Evolutionary conservation across 2,888 invertebrate genomes (phyloP).

Genomic region (Nomada hirtipes): DNA sequence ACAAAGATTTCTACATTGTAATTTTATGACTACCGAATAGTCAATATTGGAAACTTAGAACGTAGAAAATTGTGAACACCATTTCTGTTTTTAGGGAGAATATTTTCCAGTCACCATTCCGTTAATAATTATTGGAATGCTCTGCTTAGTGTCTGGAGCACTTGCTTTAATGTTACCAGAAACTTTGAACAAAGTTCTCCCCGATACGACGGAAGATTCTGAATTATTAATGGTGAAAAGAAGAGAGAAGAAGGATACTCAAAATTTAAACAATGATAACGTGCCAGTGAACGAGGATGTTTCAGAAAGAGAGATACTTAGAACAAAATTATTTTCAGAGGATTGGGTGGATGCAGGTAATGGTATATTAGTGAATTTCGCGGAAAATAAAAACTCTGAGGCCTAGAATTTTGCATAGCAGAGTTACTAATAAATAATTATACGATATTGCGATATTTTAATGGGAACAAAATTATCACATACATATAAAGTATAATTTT

Average conservation of each 20-base stretch:
- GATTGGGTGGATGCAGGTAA: constrained; percentile 81
- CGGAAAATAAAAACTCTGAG: constrained; percentile 73
- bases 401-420: neutral
- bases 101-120: constrained; percentile 66
- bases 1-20: no score
- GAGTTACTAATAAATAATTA: neutral
- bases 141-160: constrained; percentile 73
- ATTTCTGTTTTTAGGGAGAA: constrained; percentile 66
- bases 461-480: neutral
- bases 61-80: neutral
- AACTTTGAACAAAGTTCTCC: constrained; percentile 71
- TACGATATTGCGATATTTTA: neutral
- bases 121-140: constrained; percentile 69
- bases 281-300: constrained; percentile 49
- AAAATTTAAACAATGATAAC: constrained; percentile 55
- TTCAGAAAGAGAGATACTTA: constrained; percentile 72
- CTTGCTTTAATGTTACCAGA: constrained; percentile 75
- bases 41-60: neutral
- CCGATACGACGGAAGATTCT: constrained; percentile 73
- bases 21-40: no score
- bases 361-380: constrained; percentile 80
- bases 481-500: no score
- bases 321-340: constrained; percentile 80
- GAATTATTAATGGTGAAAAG: constrained; percentile 46
- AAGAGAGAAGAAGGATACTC: constrained; percentile 33